These are phyloP conservation scores for Rugalucina vietnamica DNA, from an alignment of 2,888 invertebrate species.

Conservation along the genomic window DNA sequence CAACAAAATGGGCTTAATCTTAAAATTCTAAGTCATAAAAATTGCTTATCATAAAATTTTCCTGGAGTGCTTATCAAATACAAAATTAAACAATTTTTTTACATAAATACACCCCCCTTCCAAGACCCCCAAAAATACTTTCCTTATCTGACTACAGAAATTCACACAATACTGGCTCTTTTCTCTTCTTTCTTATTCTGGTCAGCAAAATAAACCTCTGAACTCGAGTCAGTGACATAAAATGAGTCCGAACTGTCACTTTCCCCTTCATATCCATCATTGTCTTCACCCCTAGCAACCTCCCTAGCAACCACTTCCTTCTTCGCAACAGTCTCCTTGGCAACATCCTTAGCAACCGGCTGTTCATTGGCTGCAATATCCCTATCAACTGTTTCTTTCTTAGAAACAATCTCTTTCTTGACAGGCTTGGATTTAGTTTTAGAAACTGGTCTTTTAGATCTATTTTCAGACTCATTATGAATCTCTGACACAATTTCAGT, in stretches of 20 bases:
- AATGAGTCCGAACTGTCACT: background rate
- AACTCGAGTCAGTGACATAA: background rate
- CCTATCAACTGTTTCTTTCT: background rate
- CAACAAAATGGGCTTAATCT: too few species aligned
- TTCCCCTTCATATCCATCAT: background rate
- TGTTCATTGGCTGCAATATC: too few species aligned
- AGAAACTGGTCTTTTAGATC: background rate
- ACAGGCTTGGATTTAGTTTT: background rate
- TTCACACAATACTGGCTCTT: conserved; percentile 51
- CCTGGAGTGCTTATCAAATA: too few species aligned
- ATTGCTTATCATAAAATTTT: too few species aligned
- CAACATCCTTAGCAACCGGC: background rate
- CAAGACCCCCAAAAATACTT: too few species aligned
- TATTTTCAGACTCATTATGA: background rate
- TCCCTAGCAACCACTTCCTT: background rate
- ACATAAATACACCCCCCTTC: too few species aligned
- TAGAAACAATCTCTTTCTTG: background rate
- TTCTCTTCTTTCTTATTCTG: conserved; percentile 52
- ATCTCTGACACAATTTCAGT: conserved; percentile 8
- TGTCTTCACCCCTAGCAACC: conserved; percentile 5
- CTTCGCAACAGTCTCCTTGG: background rate
- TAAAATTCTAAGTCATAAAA: too few species aligned
- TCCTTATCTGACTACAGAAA: too few species aligned
- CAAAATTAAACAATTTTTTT: too few species aligned
- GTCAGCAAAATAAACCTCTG: conserved; percentile 33